Base-by-base conservation (phyloP, 1,140 invertebrate species). In the Cydia strobilella region DNA sequence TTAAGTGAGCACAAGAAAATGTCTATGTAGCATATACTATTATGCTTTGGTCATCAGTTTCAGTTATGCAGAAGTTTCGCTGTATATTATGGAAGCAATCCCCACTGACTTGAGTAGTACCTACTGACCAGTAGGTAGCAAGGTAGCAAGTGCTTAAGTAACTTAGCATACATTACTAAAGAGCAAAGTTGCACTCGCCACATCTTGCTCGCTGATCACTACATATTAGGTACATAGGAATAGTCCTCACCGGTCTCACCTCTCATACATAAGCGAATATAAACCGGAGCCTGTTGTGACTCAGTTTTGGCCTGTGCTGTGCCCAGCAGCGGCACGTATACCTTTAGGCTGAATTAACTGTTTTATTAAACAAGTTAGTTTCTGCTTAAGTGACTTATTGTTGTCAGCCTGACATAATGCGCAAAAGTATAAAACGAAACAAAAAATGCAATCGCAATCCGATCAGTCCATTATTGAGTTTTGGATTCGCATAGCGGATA, bases 81-180 rank as follows among this genome's bases (percentile, higher is more conserved):
- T 7, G 23, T 31, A 66, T 66, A 18, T 51, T n/a, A 35, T 31
- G 63, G n/a, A 66, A n/a, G 63, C 63, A n/a, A 10, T 66, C 63
- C 48, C 48, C 6, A n/a, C n/a, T 51, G 48, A 51, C 45, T 51
- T n/a, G n/a, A 48, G 45, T 48, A 18, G n/a, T 39, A 39, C 45
- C 45, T 13, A 51, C 48, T 18, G 4, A 51, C n/a, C 18, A 51
- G n/a, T 51, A 51, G 48, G n/a, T 51, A 51, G 48, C 48, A 51
- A 51, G n/a, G n/a, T n/a, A n/a, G n/a, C n/a, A n/a, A 51, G 48
- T n/a, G 48, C 48, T 48, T 51, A 51, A 51, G 48, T 51, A 51
- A 18, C 48, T 51, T 51, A 18, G 48, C 48, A 51, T 51, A 51
- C 48, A 51, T 51, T 51, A 51, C 48, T 51, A 51, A 51, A 51